phyloP scores from a whole-genome alignment of 35 echinoderm and acorn worm species.

The Lytechinus pictus region DNA sequence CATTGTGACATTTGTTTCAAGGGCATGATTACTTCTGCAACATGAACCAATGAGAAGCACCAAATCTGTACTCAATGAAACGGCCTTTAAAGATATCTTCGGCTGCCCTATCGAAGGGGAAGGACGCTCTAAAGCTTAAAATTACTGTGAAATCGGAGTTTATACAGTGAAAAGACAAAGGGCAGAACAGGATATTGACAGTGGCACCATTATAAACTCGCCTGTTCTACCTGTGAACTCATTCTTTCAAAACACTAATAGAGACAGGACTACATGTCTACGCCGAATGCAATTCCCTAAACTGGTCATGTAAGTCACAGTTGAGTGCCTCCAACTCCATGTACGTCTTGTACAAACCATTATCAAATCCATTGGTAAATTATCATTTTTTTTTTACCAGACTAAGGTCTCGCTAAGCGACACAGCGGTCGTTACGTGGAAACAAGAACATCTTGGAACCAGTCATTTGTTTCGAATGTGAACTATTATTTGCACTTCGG shows the following conservation, averaged over 20 bases:
- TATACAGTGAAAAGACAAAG: neutral
- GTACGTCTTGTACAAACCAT: neutral
- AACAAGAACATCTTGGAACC: neutral
- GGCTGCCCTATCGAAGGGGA: neutral
- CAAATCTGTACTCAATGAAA: neutral
- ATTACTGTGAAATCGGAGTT: neutral
- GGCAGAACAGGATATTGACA: neutral
- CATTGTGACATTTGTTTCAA: neutral
- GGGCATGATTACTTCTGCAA: neutral
- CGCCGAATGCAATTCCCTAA: neutral
- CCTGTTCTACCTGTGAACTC: neutral
- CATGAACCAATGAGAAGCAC: neutral
- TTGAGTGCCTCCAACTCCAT: neutral
- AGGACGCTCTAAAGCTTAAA: neutral
- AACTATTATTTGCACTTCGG: neutral
- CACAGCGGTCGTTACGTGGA: neutral
- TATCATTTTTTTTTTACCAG: neutral
- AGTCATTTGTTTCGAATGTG: neutral
- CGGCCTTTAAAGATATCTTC: neutral
- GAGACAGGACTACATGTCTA: neutral
- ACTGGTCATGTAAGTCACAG: neutral
- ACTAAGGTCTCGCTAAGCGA: neutral
- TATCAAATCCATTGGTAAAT: neutral
- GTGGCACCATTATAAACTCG: neutral
- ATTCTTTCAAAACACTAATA: neutral